Evolutionary conservation across 2,113 vertebrate species (phyloP), one percentile per base, ranked within the genome.

Genomic region (Hippolais icterina): DNA sequence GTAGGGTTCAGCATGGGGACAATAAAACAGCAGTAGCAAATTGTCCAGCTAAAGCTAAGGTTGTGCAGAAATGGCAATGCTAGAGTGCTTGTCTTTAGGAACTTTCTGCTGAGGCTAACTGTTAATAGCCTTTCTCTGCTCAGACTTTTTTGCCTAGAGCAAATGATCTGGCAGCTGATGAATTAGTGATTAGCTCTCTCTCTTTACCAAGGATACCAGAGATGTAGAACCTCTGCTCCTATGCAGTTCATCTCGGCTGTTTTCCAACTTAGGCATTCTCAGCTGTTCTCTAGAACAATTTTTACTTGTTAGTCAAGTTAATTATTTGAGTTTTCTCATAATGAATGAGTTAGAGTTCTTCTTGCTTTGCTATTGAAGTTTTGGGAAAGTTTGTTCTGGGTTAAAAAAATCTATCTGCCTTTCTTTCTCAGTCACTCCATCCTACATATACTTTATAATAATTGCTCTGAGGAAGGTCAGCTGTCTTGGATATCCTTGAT

Each of bases 391-490:
- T 78, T 74, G 10, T 57, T 84, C 23, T 59, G 29, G 33, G 59
- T 74, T 63, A 33, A 85, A 75, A 75, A 88, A 33, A 15, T 11
- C 9, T 5, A 28, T 5, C 16, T 5, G 3, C 1, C 9, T 65
- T 21, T 66, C 25, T 6, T 80, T 86, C 6, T 66, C 4, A 46
- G 9, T 83, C 12, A 4, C 19, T 83, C 9, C 56, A 20, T 64
- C 39, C 12, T 54, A 27, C 1, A 1, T 1, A 0, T 11, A 9
- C 24, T 80, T 68, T 11, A 28, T 57, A 46, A 42, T 81, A 57
- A 25, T 83, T 76, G 4, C 37, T 92, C 29, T 72, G 41, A 83
- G 56, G 42, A 89, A 64, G 35, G 64, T 75, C 47, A 64, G 10
- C 39, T 75, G 9, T 49, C 19, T 60, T 90, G n/a, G 35, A 64